Percentiles rank a stretch among this genome's conserved stretches.
phyloP scores from a whole-genome alignment of 2,888 invertebrate genomes.

The Eilema caniola region DNA sequence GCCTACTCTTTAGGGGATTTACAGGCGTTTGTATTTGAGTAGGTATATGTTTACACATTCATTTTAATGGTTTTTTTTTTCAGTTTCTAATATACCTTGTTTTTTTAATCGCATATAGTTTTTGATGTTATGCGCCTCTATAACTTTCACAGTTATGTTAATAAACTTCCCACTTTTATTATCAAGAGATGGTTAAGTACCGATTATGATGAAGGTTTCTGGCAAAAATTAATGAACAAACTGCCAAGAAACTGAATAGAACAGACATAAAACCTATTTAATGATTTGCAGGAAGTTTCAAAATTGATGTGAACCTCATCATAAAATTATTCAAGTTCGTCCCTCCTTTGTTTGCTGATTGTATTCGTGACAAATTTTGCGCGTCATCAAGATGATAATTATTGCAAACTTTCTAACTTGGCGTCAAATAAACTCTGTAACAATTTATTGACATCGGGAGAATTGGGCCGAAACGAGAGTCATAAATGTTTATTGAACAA shows the following conservation, averaged over 20 bases:
- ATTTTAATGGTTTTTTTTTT: neutral
- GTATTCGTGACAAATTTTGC: slow-evolving; percentile 22
- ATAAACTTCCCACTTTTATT: neutral
- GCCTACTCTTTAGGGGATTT: too few relatives aligned
- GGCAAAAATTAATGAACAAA: slow-evolving; percentile 13
- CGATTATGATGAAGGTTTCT: slow-evolving; percentile 7
- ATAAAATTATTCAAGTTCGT: slow-evolving; percentile 29
- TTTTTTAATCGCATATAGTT: neutral
- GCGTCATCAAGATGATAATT: slow-evolving; percentile 21
- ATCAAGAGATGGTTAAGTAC: neutral
- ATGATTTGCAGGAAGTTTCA: slow-evolving; percentile 16
- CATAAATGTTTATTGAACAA: too few relatives aligned
- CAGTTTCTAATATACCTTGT: neutral
- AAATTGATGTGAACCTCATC: slow-evolving; percentile 27
- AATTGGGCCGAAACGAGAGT: slow-evolving; percentile 9
- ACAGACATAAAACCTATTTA: slow-evolving; percentile 20
- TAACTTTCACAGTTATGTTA: neutral
- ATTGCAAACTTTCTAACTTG: slow-evolving; percentile 24
- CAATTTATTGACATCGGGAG: slow-evolving; percentile 20
- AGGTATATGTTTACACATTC: too few relatives aligned
- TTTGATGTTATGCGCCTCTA: neutral
- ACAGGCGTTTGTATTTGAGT: too few relatives aligned
- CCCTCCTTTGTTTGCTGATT: slow-evolving; percentile 25
- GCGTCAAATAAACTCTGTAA: slow-evolving; percentile 22
- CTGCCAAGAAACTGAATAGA: slow-evolving; percentile 13